Conservation (phyloP, 2,888 invertebrate genomes). For the Caenorhabditis becei region DNA sequence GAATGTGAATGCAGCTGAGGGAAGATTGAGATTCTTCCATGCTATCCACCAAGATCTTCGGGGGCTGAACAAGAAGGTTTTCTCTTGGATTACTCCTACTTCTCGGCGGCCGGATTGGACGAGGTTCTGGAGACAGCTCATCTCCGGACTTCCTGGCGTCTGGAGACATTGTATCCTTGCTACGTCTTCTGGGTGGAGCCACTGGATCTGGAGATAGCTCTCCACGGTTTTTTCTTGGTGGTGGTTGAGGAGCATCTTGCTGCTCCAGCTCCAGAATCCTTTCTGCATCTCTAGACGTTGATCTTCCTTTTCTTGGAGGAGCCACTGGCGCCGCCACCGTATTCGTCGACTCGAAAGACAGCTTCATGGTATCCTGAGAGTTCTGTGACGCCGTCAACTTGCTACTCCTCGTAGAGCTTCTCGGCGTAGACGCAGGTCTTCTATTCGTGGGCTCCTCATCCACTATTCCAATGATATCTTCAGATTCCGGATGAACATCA, state of each 20-base stretch:
- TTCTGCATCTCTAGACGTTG: conserved; percentile 36
- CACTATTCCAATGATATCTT: conserved; percentile 62
- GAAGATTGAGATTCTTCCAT: conserved; percentile 48
- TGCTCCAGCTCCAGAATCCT: conserved; percentile 5
- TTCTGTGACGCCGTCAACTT: conserved; percentile 39
- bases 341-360: conserved; percentile 21
- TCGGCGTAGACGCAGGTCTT: conserved; percentile 41
- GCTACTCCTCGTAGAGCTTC: conserved; percentile 44
- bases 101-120: conserved; percentile 43
- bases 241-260: conserved; percentile 16
- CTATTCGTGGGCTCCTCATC: conserved; percentile 56
- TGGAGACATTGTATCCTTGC: no score
- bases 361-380: conserved; percentile 36
- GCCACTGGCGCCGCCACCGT: conserved; percentile 36
- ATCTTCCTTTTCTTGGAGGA: conserved; percentile 49
- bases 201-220: conserved; percentile 46
- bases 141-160: conserved; percentile 27
- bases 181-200: conserved; percentile 39
- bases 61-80: neutral
- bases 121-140: conserved; percentile 37
- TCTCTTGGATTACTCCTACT: conserved; percentile 29
- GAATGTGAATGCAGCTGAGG: conserved; percentile 52
- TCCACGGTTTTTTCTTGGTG: conserved; percentile 12
- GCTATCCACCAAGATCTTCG: conserved; percentile 22
- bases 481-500: conserved; percentile 55